A percentile compares a stretch with the other conserved stretches of the same genome.
phyloP scores from a whole-genome alignment of 1,140 invertebrate species.

The Harlomillsia oculata region DNA sequence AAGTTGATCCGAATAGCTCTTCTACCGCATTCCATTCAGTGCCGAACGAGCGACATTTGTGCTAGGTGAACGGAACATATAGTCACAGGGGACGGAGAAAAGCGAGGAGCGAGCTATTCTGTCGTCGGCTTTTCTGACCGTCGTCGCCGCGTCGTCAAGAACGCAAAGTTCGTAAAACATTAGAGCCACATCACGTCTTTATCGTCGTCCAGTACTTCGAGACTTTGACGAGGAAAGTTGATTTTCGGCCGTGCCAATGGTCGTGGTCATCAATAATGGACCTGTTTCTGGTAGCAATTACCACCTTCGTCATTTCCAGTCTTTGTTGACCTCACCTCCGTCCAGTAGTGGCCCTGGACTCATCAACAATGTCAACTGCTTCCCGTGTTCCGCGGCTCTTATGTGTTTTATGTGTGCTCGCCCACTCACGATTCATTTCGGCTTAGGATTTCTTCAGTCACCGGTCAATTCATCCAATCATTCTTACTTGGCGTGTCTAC shows the following conservation, averaged over 20 bases:
- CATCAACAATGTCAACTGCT: slow-evolving; percentile 4
- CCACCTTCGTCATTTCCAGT: slow-evolving; percentile 14
- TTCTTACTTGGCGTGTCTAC: slow-evolving; percentile 25
- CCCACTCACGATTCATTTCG: slow-evolving; percentile 23
- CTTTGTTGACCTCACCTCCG: slow-evolving; percentile 19
- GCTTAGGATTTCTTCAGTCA: slow-evolving; percentile 14
- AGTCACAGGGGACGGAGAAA: no score
- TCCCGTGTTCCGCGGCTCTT: slow-evolving; percentile 14
- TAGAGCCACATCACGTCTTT: no score
- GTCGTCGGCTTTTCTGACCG: no score
- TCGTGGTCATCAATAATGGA: slow-evolving; percentile 34
- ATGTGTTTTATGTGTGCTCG: slow-evolving; percentile 32
- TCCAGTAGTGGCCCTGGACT: not conserved
- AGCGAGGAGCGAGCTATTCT: no score
- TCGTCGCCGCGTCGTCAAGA: no score
- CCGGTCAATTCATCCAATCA: slow-evolving; percentile 5
- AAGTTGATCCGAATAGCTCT: no score
- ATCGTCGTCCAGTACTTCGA: no score
- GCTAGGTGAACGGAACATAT: no score
- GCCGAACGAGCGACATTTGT: no score
- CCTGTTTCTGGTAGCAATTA: slow-evolving; percentile 20
- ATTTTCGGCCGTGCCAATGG: slow-evolving; percentile 33
- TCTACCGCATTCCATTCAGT: no score
- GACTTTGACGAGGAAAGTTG: no score
- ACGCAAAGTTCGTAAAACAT: no score